These are phyloP conservation scores for Polyommatus iphigenia DNA, from an alignment of 2,888 invertebrate species.

Conservation along the genomic window DNA sequence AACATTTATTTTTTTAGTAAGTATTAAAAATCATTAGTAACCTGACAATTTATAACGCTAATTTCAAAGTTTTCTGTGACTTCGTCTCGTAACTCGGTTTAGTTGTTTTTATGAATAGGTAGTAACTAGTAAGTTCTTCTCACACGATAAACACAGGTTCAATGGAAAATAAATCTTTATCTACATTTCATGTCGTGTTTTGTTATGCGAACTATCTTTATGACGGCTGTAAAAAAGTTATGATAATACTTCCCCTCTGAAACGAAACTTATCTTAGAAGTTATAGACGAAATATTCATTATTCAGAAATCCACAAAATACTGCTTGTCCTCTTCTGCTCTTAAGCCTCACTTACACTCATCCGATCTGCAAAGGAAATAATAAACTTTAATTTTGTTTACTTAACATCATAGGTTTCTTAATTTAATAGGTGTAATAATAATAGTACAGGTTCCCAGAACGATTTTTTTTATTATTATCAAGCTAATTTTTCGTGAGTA, in stretches of 20 bases:
- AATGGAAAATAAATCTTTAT: slow-evolving; percentile 12
- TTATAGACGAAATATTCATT: not conserved
- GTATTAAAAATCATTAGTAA: not conserved
- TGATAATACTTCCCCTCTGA: not conserved
- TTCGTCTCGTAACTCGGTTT: not conserved
- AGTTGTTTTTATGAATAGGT: not conserved
- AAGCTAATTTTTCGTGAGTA: too few species aligned
- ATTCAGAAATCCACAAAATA: not conserved
- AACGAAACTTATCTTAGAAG: slow-evolving; percentile 11
- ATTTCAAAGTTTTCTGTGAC: not conserved
- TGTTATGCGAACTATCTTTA: slow-evolving; percentile 11
- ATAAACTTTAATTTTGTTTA: not conserved
- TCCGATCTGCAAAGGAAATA: not conserved
- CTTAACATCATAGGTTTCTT: not conserved
- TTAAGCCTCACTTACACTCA: not conserved
- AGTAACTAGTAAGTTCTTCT: not conserved
- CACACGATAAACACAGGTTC: not conserved
- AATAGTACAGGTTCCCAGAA: too few species aligned
- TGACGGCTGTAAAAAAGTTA: slow-evolving; percentile 12
- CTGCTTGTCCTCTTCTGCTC: not conserved
- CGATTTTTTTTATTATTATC: too few species aligned
- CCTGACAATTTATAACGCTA: not conserved
- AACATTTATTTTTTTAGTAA: too few species aligned
- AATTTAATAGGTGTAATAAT: too few species aligned
- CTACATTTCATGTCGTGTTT: not conserved